Evolutionary conservation across 35 echinoderm and acorn worm species (phyloP), one percentile per base, ranked within the genome.

Genomic region (Patiria miniata): DNA sequence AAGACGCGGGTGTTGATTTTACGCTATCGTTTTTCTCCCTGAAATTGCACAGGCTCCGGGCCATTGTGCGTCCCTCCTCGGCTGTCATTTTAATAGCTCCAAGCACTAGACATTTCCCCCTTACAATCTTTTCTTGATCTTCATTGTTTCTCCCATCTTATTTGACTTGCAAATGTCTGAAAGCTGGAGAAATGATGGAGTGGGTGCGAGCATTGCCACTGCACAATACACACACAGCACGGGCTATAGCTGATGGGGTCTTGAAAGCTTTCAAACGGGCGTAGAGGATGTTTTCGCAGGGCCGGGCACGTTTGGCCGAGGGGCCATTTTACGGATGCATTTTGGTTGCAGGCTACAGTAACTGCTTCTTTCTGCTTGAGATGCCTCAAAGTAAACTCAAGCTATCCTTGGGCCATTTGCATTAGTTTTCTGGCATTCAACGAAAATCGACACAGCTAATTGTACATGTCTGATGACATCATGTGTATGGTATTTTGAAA

Each of bases 71-170:
- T 26, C 34, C 65, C 65, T 73, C 34, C 65, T 73, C 29, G 65
- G 19, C 65, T 73, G 65, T 73, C 65, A 73, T 73, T 73, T 73
- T 73, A 73, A 73, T 73, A 73, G 65, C 65, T 73, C 34, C 14
- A 10, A 23, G 65, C 65, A 73, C 26, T 26, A 30, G 65, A 30
- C 19, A 14, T 28, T 73, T 73, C 8, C 34, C 15, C 26, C 3
- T 34, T 30, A 47, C 4, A 3, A 10, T 73, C 65, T 30, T 34
- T 9, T 9, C 65, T 14, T 22, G 19, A 30, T 73, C 65, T 28
- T 73, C 65, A 73, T 34, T 36, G 65, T 73, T 73, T 73, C 65
- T 73, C 26, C 21, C 34, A 26, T 12, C 26, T 73, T 23, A 16
- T 73, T 73, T 26, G 65, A 73, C 26, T 73, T 73, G 65, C 65